phyloP scores from a whole-genome alignment of 2,888 invertebrate species.

The Hyposoter didymator region DNA sequence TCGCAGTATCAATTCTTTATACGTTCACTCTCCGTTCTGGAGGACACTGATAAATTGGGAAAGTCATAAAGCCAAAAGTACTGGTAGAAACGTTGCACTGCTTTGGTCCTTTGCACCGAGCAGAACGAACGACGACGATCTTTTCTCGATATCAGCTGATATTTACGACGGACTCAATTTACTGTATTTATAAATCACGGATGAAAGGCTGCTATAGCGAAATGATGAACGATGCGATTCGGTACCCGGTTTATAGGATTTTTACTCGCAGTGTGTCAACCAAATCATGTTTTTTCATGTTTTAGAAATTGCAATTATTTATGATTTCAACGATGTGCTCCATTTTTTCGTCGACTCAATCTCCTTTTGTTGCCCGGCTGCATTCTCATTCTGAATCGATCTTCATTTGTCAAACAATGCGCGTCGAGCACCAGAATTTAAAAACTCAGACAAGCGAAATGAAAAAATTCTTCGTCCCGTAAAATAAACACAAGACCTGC shows the following conservation, averaged over 20 bases:
- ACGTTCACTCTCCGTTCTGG: not conserved
- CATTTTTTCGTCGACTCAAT: not conserved
- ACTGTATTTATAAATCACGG: slow-evolving; percentile 18
- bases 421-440: not conserved
- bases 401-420: too few species aligned
- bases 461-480: not conserved
- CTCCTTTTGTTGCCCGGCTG: not conserved
- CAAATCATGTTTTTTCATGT: not conserved
- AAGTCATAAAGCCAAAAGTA: slow-evolving; percentile 4
- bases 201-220: not conserved
- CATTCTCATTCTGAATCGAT: not conserved
- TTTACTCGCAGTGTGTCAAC: not conserved
- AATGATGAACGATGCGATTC: not conserved
- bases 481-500: not conserved
- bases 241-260: not conserved
- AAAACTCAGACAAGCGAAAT: not conserved
- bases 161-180: slow-evolving; percentile 21
- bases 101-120: not conserved
- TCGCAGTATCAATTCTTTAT: slow-evolving; percentile 12
- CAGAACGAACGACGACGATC: slow-evolving; percentile 14
- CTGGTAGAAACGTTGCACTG: slow-evolving; percentile 14
- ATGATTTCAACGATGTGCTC: not conserved
- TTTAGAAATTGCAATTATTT: not conserved
- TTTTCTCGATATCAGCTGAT: slow-evolving; percentile 21
- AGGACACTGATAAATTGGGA: slow-evolving; percentile 22